Evolutionary conservation across 2,113 vertebrate species (phyloP), one percentile per base, ranked within the genome.

Genomic region (Pteronura brasiliensis): DNA sequence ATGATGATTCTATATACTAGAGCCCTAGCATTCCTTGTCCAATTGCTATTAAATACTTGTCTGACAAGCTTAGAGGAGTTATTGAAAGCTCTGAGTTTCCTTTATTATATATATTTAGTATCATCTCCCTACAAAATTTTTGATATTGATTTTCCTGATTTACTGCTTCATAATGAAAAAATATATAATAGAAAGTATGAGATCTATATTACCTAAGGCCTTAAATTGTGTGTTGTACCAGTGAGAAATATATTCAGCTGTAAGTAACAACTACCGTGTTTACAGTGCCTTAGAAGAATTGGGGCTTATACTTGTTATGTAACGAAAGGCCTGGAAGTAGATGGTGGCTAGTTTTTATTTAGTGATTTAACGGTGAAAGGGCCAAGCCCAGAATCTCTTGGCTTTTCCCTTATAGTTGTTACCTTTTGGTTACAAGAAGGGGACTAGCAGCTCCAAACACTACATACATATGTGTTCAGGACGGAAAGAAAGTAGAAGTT

Each of bases 41-140:
- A 89, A 17, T 67, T 55, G 84, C 47, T 95, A 79, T 90, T 79
- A 81, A 85, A 84, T 97, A 92, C n/a, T 69, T 91, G 76, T 55
- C n/a, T 47, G 52, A 44, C 4, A 71, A 57, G 36, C 20, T n/a
- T 67, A 86, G 52, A 93, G 63, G 18, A 95, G 3, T 91, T 96
- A 72, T 25, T 72, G 34, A 85, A 81, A 88, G 9, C 31, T 91
- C 31, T 85, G 57, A 88, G 6, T 13, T 8, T 76, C 59, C 90
- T 63, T 94, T 90, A 80, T 47, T 71, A 90, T 47, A 27, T 42
- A 74, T 84, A 47, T 59, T 96, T 93, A 87, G 14, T 88, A 74
- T 61, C 49, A 36, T 77, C 13, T 91, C 17, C 36, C 3, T n/a
- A 7, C 90, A 27, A 84, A 93, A 93, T 11, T 83, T 93, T 82